Evolutionary conservation across 2,113 vertebrate genomes (phyloP).

Genomic region (Haemorhous mexicanus): DNA sequence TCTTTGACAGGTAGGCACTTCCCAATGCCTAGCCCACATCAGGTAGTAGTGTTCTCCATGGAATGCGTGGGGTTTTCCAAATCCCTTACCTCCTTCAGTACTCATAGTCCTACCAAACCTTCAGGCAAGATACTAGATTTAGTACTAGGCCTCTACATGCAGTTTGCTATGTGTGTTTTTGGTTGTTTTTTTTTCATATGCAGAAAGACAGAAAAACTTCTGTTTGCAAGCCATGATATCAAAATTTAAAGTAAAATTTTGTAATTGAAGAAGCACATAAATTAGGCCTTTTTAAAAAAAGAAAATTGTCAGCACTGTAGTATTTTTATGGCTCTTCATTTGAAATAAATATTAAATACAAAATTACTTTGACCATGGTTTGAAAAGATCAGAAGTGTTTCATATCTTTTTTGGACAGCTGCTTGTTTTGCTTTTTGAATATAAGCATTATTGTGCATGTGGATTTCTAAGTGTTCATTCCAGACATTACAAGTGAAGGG

Average conservation of each 20-base stretch:
- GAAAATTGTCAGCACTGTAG: neutral
- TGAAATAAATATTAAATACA: neutral
- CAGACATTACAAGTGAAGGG: constrained; percentile 9
- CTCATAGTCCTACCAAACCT: constrained; percentile 78
- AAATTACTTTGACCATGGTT: constrained; percentile 63
- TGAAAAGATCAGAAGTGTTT: constrained; percentile 72
- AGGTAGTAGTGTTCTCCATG: constrained; percentile 86
- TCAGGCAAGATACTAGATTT: constrained; percentile 81
- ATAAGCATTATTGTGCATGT: constrained; percentile 44
- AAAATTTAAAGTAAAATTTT: constrained; percentile 23
- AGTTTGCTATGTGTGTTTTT: constrained; percentile 47
- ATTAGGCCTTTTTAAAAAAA: neutral
- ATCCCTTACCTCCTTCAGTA: constrained; percentile 79
- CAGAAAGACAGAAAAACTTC: constrained; percentile 69
- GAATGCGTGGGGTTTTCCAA: constrained; percentile 86
- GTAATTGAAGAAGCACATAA: neutral
- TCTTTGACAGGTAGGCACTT: constrained; percentile 86
- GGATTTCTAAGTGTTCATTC: constrained; percentile 73
- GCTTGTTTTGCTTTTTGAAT: constrained; percentile 68
- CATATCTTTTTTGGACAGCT: constrained; percentile 38
- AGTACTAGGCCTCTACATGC: constrained; percentile 73
- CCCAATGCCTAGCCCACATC: constrained; percentile 81
- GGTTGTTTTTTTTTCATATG: constrained; percentile 41
- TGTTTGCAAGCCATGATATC: constrained; percentile 73
- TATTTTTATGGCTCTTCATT: neutral